Conservation (phyloP, 2,888 invertebrate genomes). For the Tholera decimalis region DNA sequence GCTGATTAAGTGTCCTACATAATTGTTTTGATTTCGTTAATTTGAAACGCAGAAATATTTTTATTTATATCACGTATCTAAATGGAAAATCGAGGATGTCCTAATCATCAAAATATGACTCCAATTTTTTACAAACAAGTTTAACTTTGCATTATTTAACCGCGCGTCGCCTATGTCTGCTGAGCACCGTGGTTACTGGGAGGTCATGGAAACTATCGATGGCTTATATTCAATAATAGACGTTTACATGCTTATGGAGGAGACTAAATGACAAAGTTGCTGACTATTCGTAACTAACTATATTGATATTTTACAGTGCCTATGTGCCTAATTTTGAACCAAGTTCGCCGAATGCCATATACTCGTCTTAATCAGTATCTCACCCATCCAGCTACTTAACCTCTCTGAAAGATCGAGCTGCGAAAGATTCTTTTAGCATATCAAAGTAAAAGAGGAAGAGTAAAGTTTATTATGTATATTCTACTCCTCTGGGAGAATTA, state of each 20-base stretch:
- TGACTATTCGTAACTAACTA: not conserved
- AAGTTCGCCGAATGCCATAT: not conserved
- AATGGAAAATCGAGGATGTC: not conserved
- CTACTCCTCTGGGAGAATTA: not conserved
- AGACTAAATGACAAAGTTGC: slow-evolving; percentile 2
- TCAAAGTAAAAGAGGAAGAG: not conserved
- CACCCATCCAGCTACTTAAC: not conserved
- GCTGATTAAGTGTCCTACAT: slow-evolving; percentile 32
- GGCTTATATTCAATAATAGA: not conserved
- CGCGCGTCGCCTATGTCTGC: not conserved
- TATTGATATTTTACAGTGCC: not conserved
- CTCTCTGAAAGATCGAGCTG: not conserved
- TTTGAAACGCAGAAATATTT: slow-evolving; percentile 8
- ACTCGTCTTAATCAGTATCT: not conserved
- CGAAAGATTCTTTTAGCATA: not conserved
- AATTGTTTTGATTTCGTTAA: slow-evolving; percentile 18
- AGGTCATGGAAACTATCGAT: not conserved
- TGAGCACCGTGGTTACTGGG: not conserved
- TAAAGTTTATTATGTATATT: not conserved
- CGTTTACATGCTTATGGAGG: not conserved
- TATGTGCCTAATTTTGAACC: not conserved
- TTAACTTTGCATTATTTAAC: not conserved
- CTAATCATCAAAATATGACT: not conserved
- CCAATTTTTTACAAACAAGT: not conserved
- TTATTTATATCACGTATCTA: slow-evolving; percentile 2